Conservation (phyloP, 2,888 invertebrate genomes). For the Formica aserva region DNA sequence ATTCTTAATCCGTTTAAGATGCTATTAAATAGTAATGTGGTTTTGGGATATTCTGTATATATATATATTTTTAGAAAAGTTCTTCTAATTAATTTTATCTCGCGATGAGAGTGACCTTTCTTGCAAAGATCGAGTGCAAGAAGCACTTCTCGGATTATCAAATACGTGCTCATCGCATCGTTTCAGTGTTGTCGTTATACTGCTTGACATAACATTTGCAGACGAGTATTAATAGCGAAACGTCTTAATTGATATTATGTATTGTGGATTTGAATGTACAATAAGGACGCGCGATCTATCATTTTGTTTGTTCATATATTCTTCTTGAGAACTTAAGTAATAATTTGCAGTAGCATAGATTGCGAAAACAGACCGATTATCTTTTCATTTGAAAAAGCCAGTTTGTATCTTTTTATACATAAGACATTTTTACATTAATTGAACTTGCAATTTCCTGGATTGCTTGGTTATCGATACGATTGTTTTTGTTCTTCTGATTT, state of each 20-base stretch:
- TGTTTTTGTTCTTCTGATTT: not conserved
- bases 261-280: not conserved
- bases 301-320: not conserved
- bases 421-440: not conserved
- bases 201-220: constrained; percentile 4
- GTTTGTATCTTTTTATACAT: not conserved
- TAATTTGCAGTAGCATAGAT: not conserved
- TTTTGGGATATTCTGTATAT: not conserved
- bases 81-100: constrained; percentile 11
- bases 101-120: not conserved
- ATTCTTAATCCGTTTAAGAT: not conserved
- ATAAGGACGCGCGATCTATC: not conserved
- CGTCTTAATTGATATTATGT: constrained; percentile 8
- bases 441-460: not conserved
- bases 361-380: not conserved
- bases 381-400: not conserved
- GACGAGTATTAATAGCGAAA: not conserved
- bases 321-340: not conserved
- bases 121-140: not conserved
- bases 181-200: constrained; percentile 1
- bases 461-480: not conserved
- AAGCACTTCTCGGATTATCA: constrained; percentile 4
- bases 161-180: not conserved
- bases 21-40: not conserved
- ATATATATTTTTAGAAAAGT: not conserved